These are phyloP conservation scores for Istiophorus platypterus DNA, from an alignment of 2,113 vertebrate genomes.

Conservation along the genomic window DNA sequence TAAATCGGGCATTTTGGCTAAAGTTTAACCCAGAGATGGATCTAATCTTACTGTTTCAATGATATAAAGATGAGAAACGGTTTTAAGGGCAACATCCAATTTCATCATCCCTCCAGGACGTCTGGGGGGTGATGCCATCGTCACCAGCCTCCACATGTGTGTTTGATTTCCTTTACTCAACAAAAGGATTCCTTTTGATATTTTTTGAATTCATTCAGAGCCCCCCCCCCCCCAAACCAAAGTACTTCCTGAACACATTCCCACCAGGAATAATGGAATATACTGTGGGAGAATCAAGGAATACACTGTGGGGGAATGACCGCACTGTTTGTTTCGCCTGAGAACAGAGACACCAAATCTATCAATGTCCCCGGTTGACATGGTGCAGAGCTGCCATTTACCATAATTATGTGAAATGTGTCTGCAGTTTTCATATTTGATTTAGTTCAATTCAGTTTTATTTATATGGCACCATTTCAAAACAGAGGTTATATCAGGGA, in stretches of 20 bases:
- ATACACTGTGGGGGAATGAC: background rate
- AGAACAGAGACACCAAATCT: background rate
- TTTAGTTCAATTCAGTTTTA: no score
- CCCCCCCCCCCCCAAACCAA: slow-evolving; percentile 23
- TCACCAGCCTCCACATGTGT: slow-evolving; percentile 42
- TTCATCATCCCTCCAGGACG: background rate
- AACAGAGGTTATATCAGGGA: no score
- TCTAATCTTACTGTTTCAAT: background rate
- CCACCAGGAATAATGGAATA: background rate
- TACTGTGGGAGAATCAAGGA: background rate
- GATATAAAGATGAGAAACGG: background rate
- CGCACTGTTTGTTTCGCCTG: background rate
- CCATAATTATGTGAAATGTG: no score
- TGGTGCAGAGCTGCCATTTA: no score
- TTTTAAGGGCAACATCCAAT: background rate
- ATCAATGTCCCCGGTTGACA: no score
- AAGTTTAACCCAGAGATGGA: background rate
- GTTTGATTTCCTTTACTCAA: slow-evolving; percentile 38
- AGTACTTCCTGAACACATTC: background rate
- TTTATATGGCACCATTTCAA: no score
- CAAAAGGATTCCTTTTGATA: slow-evolving; percentile 10
- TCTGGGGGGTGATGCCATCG: slow-evolving; percentile 1
- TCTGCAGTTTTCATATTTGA: no score
- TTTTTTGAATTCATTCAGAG: slow-evolving; percentile 20
- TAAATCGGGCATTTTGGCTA: no score